Percentiles rank a stretch among this genome's conserved stretches.
Evolutionary conservation across 30 jellyfish, hydroid and myxozoan species (phyloP).

Genomic region (Turritopsis rubra): DNA sequence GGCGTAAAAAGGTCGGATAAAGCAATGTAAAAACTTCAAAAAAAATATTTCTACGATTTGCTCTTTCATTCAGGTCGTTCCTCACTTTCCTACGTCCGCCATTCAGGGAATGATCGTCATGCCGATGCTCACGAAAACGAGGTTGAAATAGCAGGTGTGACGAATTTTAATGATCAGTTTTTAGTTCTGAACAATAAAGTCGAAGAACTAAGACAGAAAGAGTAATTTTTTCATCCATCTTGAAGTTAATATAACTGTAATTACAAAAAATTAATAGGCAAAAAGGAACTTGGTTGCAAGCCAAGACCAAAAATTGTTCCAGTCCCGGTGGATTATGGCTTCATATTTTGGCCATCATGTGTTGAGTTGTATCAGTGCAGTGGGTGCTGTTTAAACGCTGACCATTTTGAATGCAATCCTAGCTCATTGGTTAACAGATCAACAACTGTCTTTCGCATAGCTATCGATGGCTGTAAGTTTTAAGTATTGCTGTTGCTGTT

Average conservation of each 20-base stretch:
- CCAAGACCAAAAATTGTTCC: background rate
- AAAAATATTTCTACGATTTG: background rate
- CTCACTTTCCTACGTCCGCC: background rate
- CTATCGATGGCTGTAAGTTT: background rate
- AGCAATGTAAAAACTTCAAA: too few species aligned
- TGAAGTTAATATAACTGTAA: background rate
- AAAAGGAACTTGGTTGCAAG: background rate
- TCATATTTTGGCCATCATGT: slow-evolving; percentile 7
- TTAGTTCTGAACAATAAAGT: too few species aligned
- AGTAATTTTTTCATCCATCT: background rate
- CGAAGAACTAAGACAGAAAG: background rate
- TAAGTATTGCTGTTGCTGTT: background rate
- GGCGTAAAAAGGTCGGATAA: too few species aligned
- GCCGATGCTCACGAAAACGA: background rate
- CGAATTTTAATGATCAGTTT: too few species aligned
- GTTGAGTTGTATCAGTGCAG: background rate
- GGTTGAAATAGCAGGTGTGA: background rate
- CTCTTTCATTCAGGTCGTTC: background rate
- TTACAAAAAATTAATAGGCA: background rate
- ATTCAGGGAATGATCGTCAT: background rate
- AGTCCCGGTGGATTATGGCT: background rate
- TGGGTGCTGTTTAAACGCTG: slow-evolving; percentile 16
- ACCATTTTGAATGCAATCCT: slow-evolving; percentile 11
- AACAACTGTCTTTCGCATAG: slow-evolving; percentile 5
- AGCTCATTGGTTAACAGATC: background rate